Evolutionary conservation across 2,888 invertebrate species (phyloP), one percentile per base, ranked within the genome.

Genomic region (Tinea pellionella): DNA sequence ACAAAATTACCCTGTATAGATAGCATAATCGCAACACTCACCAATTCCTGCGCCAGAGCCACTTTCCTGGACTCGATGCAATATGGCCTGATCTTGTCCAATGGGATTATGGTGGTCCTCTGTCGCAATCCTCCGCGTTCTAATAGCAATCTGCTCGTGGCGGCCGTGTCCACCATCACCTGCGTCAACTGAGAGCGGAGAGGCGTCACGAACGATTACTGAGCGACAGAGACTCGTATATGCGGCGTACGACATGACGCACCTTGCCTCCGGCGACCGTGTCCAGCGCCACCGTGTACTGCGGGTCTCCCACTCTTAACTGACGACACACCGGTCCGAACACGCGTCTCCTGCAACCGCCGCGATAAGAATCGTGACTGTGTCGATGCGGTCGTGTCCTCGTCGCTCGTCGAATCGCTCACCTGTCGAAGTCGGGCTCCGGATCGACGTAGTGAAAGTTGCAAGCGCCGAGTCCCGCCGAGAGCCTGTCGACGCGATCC

Each of bases 131-230:
- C 90, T 0, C 97, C 97, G 62, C 89, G 89, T 79, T 96, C 91
- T 61, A 99, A 88, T 63, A 99, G 87, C 73, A 92, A 90, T 77
- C 96, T 96, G 68, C 94, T 93, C 0, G 96, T 95, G 60, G 88
- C 85, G 71, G 97, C 96, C 53, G 92, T 93, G 72, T 97, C 96
- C 37, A 97, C 96, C 58, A 98, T 93, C 62, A 98, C 93, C 83
- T 97, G 95, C 81, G 93, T 96, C 24, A 98, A 77, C 96, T 97
- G 67, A 0, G 15, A 2, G 29, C 15, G 2, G n/a, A 15, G 24
- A 24, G 6, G 6, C 24, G 24, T 24, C 15, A 53, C 13, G 29
- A 16, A n/a, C n/a, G n/a, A n/a, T n/a, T n/a, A n/a, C n/a, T n/a
- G n/a, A n/a, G n/a, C n/a, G n/a, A n/a, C n/a, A n/a, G n/a, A n/a